These are phyloP conservation scores for Furcula furcula DNA, from an alignment of 2,888 invertebrate genomes.

Conservation along the genomic window DNA sequence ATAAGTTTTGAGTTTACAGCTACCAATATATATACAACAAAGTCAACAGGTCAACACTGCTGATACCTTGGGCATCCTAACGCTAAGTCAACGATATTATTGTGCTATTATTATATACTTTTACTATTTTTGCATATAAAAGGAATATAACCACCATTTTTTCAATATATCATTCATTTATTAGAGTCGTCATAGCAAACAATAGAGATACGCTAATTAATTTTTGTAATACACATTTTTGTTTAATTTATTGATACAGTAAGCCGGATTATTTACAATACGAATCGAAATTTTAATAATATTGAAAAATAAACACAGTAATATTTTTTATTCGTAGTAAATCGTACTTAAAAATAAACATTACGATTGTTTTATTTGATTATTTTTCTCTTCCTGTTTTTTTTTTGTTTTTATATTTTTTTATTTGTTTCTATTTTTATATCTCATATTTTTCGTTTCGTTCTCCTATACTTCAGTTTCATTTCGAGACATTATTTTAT, in stretches of 20 bases:
- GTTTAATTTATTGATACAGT: slow-evolving; percentile 50
- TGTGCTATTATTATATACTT: slow-evolving; percentile 73
- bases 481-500: slow-evolving; percentile 57
- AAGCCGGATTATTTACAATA: slow-evolving; percentile 54
- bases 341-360: slow-evolving; percentile 47
- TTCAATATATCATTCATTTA: slow-evolving; percentile 55
- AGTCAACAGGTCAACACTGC: slow-evolving; percentile 74
- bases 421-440: slow-evolving; percentile 43
- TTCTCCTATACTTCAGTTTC: slow-evolving; percentile 72
- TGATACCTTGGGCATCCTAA: slow-evolving; percentile 79
- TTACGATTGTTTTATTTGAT: slow-evolving; percentile 37
- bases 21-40: slow-evolving; percentile 53
- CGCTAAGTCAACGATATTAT: slow-evolving; percentile 73
- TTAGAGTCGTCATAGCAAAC: slow-evolving; percentile 56
- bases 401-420: slow-evolving; percentile 47
- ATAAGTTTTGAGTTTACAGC: slow-evolving; percentile 79
- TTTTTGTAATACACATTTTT: slow-evolving; percentile 59
- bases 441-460: slow-evolving; percentile 47
- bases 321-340: slow-evolving; percentile 49
- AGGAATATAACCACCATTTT: slow-evolving; percentile 66
- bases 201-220: slow-evolving; percentile 57
- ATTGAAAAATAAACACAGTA: slow-evolving; percentile 40
- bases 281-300: slow-evolving; percentile 33
- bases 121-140: slow-evolving; percentile 76
- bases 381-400: slow-evolving; percentile 42